Evolutionary conservation across 2,113 vertebrate species (phyloP).

Genomic region (Callopanchax toddi): DNA sequence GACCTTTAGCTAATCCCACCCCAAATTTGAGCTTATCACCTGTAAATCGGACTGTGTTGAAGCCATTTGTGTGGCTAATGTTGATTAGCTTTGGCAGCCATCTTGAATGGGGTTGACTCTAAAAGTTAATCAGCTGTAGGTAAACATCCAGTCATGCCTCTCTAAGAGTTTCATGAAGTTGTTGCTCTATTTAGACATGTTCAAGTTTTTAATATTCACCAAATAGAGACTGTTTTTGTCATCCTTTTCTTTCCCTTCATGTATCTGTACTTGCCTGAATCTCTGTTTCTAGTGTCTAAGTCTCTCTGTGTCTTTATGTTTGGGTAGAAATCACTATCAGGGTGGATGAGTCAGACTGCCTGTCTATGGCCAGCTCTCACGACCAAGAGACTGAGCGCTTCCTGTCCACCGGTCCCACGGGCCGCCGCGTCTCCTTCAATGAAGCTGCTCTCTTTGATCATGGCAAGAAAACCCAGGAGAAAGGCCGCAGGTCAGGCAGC

Average conservation of each 20-base stretch:
- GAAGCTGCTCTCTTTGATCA: conserved; percentile 95
- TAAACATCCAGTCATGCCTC: too few species aligned
- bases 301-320: conserved; percentile 2
- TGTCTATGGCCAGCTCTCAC: conserved; percentile 84
- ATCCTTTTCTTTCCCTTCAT: neutral
- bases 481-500: conserved; percentile 88
- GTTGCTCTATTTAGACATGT: too few species aligned
- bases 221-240: too few species aligned
- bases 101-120: too few species aligned
- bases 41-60: too few species aligned
- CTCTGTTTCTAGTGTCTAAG: conserved; percentile 1
- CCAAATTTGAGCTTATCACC: too few species aligned
- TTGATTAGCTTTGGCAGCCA: too few species aligned
- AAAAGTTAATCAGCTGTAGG: too few species aligned
- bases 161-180: too few species aligned
- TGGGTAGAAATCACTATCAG: conserved; percentile 88
- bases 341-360: conserved; percentile 89
- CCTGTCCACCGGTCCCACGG: conserved; percentile 87
- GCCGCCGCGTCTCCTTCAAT: conserved; percentile 95
- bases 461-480: conserved; percentile 91
- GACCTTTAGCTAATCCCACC: too few species aligned
- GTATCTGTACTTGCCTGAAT: conserved; percentile 1
- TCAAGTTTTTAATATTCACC: too few species aligned
- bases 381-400: conserved; percentile 91
- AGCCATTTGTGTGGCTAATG: too few species aligned